These are phyloP conservation scores for Ophion ellenae DNA, from an alignment of 2,888 invertebrate species.

Conservation along the genomic window DNA sequence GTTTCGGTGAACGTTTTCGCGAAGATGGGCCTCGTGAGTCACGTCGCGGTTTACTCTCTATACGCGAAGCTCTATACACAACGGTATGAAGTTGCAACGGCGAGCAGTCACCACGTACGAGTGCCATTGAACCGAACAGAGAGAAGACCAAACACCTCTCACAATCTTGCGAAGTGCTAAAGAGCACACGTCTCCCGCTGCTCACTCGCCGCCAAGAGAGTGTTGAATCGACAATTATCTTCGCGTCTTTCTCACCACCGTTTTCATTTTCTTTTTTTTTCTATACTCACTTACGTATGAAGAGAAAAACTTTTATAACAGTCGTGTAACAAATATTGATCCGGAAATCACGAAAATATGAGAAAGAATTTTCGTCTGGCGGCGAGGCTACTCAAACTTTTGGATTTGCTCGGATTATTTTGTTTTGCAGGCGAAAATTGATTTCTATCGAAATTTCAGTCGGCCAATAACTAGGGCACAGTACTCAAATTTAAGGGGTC, in stretches of 20 bases:
- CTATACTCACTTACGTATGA: background rate
- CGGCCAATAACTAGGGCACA: no score
- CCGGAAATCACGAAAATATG: background rate
- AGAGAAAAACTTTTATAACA: background rate
- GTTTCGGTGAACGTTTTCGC: constrained; percentile 48
- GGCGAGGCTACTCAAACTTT: no score
- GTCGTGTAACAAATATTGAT: background rate
- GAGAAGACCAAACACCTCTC: constrained; percentile 48
- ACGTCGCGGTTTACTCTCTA: constrained; percentile 47
- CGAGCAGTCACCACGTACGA: constrained; percentile 24
- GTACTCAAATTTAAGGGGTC: no score
- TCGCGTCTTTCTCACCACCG: constrained; percentile 26
- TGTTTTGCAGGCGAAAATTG: no score
- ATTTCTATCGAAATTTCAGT: no score
- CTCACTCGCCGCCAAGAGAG: constrained; percentile 53
- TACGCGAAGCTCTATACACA: constrained; percentile 16
- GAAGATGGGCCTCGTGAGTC: constrained; percentile 50
- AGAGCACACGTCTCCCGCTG: constrained; percentile 54
- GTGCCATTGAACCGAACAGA: constrained; percentile 63
- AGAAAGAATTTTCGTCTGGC: background rate
- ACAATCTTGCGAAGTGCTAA: constrained; percentile 60
- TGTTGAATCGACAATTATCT: constrained; percentile 60
- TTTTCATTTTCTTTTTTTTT: constrained; percentile 3
- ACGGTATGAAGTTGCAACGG: constrained; percentile 56
- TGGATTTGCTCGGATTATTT: no score